These are phyloP conservation scores for Oscheius sp. DNA, from an alignment of 2,888 invertebrate species.

Conservation along the genomic window DNA sequence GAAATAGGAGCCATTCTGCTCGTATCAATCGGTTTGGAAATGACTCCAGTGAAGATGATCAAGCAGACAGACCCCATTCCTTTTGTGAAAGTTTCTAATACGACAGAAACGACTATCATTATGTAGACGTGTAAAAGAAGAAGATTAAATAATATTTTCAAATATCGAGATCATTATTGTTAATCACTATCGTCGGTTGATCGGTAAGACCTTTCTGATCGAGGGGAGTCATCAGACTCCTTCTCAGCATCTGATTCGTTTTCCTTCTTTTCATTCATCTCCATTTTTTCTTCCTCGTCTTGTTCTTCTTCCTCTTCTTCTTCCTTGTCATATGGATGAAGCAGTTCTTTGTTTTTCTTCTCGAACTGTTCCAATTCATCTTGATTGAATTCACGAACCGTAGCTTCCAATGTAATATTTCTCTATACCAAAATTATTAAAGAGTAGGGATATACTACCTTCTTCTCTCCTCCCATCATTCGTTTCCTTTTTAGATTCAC, in stretches of 20 bases:
- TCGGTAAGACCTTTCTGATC: background rate
- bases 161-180: background rate
- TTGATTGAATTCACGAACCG: background rate
- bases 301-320: conserved; percentile 15
- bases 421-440: background rate
- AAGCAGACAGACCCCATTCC: conserved; percentile 25
- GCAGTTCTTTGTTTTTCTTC: background rate
- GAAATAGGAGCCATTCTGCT: conserved; percentile 36
- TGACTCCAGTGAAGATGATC: conserved; percentile 42
- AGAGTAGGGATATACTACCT: background rate
- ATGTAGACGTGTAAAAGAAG: background rate
- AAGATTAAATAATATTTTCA: background rate
- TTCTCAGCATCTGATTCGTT: background rate
- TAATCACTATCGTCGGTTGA: background rate
- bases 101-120: background rate
- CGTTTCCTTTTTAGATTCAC: conserved; percentile 70
- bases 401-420: background rate
- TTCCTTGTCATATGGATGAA: conserved; percentile 7
- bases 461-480: conserved; percentile 4
- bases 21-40: conserved; percentile 31
- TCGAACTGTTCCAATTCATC: background rate
- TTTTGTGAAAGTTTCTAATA: background rate
- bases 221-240: background rate
- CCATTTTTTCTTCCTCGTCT: too few species aligned
- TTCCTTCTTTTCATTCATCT: background rate